A percentile compares a stretch with the other conserved stretches of the same genome.
These are phyloP conservation scores for Ictalurus furcatus DNA, from an alignment of 2,113 vertebrate species.

Conservation along the genomic window DNA sequence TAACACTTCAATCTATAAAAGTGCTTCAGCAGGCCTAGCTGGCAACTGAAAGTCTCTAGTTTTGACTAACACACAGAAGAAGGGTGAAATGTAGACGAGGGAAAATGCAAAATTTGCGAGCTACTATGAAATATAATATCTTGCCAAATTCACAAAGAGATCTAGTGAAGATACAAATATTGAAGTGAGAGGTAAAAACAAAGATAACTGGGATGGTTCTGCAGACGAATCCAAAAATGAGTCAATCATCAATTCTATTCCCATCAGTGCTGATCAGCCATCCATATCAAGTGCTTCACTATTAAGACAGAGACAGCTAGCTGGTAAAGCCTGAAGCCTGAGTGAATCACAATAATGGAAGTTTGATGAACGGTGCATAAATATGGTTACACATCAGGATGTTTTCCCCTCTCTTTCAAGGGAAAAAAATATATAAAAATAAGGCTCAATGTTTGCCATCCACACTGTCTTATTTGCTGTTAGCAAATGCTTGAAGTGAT, in stretches of 20 bases:
- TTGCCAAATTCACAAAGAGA: conserved; percentile 3
- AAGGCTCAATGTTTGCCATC: not conserved
- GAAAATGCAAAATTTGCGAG: not conserved
- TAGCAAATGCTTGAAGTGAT: not conserved
- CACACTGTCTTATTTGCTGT: not conserved
- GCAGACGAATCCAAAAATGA: conserved; percentile 1
- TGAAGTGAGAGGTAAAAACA: not conserved
- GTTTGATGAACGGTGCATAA: conserved; percentile 24
- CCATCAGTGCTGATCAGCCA: conserved; percentile 33
- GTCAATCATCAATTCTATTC: conserved; percentile 11
- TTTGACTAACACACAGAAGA: not conserved
- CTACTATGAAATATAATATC: not conserved
- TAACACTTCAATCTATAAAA: not conserved
- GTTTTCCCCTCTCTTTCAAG: not conserved
- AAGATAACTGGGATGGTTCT: not conserved
- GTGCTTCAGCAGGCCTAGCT: not conserved
- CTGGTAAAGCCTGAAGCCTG: conserved; percentile 27
- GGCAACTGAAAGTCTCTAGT: not conserved
- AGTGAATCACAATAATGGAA: conserved; percentile 23
- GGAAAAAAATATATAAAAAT: not conserved
- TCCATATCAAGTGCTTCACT: conserved; percentile 22
- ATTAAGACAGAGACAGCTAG: conserved; percentile 24
- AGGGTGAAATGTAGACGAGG: not conserved
- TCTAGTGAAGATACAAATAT: not conserved
- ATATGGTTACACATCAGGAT: not conserved